These are phyloP conservation scores for Phyllostomus hastatus DNA, from an alignment of 2,113 vertebrate species.

Conservation along the genomic window DNA sequence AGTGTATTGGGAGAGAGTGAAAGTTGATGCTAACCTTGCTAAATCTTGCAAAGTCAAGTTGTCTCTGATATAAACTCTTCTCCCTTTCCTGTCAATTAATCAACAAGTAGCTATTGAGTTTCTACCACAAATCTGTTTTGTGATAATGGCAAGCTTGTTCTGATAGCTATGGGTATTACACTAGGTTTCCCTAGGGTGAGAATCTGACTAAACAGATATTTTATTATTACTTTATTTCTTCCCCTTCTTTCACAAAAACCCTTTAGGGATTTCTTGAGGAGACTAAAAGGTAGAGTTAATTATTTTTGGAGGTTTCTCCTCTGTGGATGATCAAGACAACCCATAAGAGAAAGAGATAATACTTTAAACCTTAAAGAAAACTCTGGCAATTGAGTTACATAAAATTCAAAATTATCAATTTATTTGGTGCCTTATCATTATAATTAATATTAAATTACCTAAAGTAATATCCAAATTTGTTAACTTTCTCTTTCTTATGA, in stretches of 20 bases:
- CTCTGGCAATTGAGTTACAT: background rate
- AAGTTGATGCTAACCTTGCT: background rate
- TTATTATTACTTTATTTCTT: background rate
- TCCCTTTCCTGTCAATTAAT: background rate
- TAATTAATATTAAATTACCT: background rate
- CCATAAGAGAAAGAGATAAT: background rate
- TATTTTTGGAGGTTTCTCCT: background rate
- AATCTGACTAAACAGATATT: background rate
- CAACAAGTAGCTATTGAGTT: background rate
- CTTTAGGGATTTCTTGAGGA: background rate
- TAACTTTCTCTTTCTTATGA: background rate
- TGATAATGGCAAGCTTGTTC: background rate
- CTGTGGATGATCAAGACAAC: background rate
- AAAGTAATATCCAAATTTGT: background rate
- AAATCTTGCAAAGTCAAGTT: constrained; percentile 35
- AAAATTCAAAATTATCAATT: background rate
- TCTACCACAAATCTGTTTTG: background rate
- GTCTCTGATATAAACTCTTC: background rate
- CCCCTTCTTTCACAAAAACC: background rate
- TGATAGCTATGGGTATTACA: background rate
- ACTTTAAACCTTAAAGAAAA: background rate
- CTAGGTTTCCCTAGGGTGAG: background rate
- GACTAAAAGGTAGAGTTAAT: background rate
- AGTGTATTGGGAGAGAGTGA: background rate
- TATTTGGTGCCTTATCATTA: background rate